Conservation (phyloP, 2,113 vertebrate species). For the Dolichotis patagonum region DNA sequence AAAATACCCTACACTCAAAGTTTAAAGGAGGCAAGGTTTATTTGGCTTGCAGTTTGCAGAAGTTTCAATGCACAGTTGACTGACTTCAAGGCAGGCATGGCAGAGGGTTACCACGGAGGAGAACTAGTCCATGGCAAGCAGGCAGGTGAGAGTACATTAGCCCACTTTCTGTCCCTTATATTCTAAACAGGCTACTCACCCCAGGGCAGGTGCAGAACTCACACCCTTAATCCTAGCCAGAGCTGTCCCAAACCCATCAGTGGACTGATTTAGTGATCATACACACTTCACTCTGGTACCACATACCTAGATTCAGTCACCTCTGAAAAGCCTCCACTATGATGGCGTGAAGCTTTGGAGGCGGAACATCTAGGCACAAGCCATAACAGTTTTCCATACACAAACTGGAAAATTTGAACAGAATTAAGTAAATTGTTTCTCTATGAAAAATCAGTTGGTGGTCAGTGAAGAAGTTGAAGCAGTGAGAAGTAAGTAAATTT, state of each 20-base stretch:
- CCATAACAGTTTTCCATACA: not conserved
- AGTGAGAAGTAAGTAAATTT: not conserved
- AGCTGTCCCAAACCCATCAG: not conserved
- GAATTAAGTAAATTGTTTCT: not conserved
- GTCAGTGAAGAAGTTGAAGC: not conserved
- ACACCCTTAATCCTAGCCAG: not conserved
- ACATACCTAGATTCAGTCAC: not conserved
- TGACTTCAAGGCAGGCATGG: not conserved
- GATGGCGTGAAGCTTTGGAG: not conserved
- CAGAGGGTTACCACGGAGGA: not conserved
- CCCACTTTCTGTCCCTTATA: not conserved
- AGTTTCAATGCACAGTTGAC: not conserved
- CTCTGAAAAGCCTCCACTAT: not conserved
- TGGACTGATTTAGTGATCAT: not conserved
- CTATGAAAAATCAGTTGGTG: not conserved
- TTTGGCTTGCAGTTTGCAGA: not conserved
- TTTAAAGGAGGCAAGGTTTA: not conserved
- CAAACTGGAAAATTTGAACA: slow-evolving; percentile 10
- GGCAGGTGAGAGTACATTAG: not conserved
- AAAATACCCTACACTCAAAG: not conserved
- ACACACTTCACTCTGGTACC: not conserved
- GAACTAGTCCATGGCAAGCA: not conserved
- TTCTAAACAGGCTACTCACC: not conserved
- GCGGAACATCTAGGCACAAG: not conserved
- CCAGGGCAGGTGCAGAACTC: not conserved